A percentile compares a stretch with the other conserved stretches of the same genome.
phyloP scores from a whole-genome alignment of 2,113 vertebrate genomes.

The Haemorhous mexicanus region DNA sequence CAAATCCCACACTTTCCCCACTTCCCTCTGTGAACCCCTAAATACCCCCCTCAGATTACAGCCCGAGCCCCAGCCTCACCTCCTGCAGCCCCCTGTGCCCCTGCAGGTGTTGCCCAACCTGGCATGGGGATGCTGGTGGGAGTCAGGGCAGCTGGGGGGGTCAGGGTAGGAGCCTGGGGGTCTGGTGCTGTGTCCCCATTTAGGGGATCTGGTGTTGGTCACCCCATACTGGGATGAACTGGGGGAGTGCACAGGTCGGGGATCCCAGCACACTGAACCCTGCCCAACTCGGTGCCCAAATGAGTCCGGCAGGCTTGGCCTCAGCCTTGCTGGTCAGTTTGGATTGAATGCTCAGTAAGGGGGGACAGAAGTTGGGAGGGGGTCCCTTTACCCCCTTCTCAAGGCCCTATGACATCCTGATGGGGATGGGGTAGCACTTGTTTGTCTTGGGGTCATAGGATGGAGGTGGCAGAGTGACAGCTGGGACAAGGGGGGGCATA shows the following conservation, averaged over 20 bases:
- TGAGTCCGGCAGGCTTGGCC: not conserved
- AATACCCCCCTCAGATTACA: not conserved
- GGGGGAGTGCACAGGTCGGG: not conserved
- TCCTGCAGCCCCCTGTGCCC: not conserved
- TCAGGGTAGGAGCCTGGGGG: not conserved
- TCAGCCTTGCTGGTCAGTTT: not conserved
- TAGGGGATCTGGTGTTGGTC: not conserved
- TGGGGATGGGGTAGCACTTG: not conserved
- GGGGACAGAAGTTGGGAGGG: not conserved
- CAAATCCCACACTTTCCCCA: not conserved
- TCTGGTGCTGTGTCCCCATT: not conserved
- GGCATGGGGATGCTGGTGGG: not conserved
- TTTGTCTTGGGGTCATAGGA: not conserved
- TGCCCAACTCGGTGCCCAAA: accelerated
- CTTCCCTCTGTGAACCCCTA: not conserved
- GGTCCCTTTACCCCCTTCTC: not conserved
- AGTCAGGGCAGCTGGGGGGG: not conserved
- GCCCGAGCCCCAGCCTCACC: no score
- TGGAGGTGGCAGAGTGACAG: not conserved
- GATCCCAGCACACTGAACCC: not conserved
- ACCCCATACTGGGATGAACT: not conserved
- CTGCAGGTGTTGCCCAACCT: not conserved
- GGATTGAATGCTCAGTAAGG: not conserved
- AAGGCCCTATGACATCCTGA: not conserved
- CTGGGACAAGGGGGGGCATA: not conserved